Conservation (phyloP, 2,797 vertebrate genomes). For the Falco naumanni region DNA sequence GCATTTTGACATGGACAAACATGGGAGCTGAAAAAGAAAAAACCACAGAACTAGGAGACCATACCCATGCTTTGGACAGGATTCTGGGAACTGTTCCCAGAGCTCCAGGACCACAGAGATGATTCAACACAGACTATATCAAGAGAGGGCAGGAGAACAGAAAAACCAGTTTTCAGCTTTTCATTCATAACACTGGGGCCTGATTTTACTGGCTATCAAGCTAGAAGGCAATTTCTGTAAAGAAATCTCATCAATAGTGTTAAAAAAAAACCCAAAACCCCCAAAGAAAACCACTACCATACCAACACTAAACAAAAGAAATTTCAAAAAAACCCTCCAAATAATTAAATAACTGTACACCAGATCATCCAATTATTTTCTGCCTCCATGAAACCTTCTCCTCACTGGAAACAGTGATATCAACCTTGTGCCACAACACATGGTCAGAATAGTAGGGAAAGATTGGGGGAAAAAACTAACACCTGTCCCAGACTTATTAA, state of each 20-base stretch:
- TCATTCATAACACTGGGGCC: background rate
- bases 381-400: background rate
- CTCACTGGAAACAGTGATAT: background rate
- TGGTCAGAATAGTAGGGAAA: background rate
- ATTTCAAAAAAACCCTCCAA: rapidly evolving
- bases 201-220: background rate
- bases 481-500: background rate
- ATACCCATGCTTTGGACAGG: background rate
- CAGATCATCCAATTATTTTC: background rate
- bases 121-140: background rate
- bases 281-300: background rate
- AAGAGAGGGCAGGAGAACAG: background rate
- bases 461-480: background rate
- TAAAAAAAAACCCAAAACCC: background rate
- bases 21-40: background rate
- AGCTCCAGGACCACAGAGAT: background rate
- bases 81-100: background rate
- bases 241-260: background rate
- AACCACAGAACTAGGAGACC: background rate
- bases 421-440: background rate
- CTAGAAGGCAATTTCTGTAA: background rate
- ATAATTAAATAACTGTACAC: background rate
- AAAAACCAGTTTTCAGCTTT: background rate
- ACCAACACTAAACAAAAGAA: background rate
- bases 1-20: background rate